A percentile compares a stretch with the other conserved stretches of the same genome.
Conservation (phyloP, 2,797 vertebrate genomes). For the Aulostomus chinensis region DNA sequence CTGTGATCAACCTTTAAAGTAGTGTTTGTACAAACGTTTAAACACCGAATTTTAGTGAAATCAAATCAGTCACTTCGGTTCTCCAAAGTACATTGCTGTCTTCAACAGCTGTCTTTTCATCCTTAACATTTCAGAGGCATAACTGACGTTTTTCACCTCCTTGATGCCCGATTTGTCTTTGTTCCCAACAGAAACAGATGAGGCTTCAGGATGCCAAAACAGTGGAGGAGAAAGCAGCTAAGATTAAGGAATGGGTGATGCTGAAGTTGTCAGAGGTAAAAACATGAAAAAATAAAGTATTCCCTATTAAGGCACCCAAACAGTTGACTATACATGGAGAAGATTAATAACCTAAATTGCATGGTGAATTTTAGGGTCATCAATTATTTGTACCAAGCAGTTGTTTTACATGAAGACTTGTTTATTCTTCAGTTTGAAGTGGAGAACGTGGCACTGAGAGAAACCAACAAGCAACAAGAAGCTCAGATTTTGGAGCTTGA, state of each 20-base stretch:
- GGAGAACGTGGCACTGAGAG: conserved; percentile 91
- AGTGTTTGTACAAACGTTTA: too few species aligned
- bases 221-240: conserved; percentile 98
- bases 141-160: background rate
- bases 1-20: too few species aligned
- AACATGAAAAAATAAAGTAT: background rate
- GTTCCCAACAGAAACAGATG: conserved; percentile 86
- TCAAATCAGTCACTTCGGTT: background rate
- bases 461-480: conserved; percentile 89
- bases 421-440: conserved; percentile 86
- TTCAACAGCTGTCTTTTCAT: too few species aligned
- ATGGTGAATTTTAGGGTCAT: background rate
- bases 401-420: background rate
- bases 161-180: too few species aligned
- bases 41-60: background rate
- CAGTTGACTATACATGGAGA: background rate
- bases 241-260: conserved; percentile 99
- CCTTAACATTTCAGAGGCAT: background rate
- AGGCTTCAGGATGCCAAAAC: conserved; percentile 93
- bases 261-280: conserved; percentile 92
- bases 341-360: background rate
- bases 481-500: conserved; percentile 88
- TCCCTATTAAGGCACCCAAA: background rate
- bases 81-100: too few species aligned
- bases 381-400: background rate